Evolutionary conservation across 37 sponge, comb jelly and placozoan genomes (phyloP), one percentile per base, ranked within the genome.

Genomic region (Spongia lamella): DNA sequence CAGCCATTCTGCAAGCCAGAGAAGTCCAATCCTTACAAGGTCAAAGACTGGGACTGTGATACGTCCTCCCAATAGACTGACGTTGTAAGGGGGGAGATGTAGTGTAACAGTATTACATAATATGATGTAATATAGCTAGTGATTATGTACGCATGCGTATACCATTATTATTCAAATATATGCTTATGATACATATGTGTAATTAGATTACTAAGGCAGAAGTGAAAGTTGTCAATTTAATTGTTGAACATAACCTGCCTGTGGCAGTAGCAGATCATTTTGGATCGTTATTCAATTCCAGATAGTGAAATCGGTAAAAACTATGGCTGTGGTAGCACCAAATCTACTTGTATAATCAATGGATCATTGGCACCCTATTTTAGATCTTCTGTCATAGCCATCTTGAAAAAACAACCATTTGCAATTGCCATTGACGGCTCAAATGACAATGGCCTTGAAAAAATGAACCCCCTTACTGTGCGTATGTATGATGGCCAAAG

Each of bases 301-400:
- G 89, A 88, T 34, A 75, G 75, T 49, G 38, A 65, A 29, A 88
- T 81, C 20, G 77, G 82, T n/a, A 53, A 38, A 13, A 47, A 49
- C 0, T 87, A 72, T 38, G 72, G 71, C 7, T 78, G 62, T 37
- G 75, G 61, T n/a, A 52, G 80, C 32, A 84, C 82, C 6, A 88
- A 84, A 56, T 73, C 87, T 51, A 85, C 86, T 17, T 84, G 90
- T 56, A 90, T 90, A 63, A 16, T 90, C 20, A 90, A 80, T 76
- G 83, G 78, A 3, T 63, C 86, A 51, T 31, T 90, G 40, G 65
- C 61, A 35, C 83, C 83, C 43, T 59, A 81, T 53, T 85, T 85
- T 53, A 53, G 57, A 39, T 14, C 50, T 5, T 16, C 50, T 35
- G 38, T 89, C 13, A 68, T 84, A 36, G 38, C 19, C 26, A 27